Evolutionary conservation across 1,140 invertebrate genomes (phyloP), one percentile per base, ranked within the genome.

Genomic region (Andricus grossulariae): DNA sequence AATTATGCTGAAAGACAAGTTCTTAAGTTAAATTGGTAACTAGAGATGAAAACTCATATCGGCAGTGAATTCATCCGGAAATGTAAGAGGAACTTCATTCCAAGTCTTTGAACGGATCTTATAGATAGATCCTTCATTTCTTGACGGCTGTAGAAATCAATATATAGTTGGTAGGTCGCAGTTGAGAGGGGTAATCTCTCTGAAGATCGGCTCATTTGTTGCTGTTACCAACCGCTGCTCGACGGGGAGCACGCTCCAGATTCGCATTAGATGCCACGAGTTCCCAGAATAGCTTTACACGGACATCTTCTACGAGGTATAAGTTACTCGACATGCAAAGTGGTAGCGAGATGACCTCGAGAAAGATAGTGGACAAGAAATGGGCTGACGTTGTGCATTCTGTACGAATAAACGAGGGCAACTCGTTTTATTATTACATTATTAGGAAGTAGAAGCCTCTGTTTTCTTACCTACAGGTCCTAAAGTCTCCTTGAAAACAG

Each of bases 221-320:
- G 74, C 60, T 52, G 74, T 77, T 84, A 82, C 72, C 60, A 75
- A 70, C 74, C 25, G 51, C 60, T 60, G 50, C 84, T 21, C 84
- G 52, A 72, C 81, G 54, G 80, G 83, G 75, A 78, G 73, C 82
- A 50, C 78, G 81, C 78, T 84, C 81, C 71, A 86, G 85, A 87
- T 87, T 82, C 82, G 81, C 83, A 85, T 88, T 85, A 82, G 82
- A 88, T 87, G 77, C 52, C 80, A 86, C 84, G 85, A 82, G 75
- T 84, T 88, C 86, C 55, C 19, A 76, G 86, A 87, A 86, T 82
- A 84, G 78, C 75, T 45, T 73, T 52, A 15, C 60, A 39, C 60
- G 60, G 60, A 66, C 60, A 71, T 78, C 73, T 81, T 70, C 75
- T 66, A 70, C 74, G 51, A 78, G 49, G 80, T 77, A 21, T 78